Evolutionary conservation across 2,113 vertebrate genomes (phyloP), one percentile per base, ranked within the genome.

Genomic region (Cavia aperea): DNA sequence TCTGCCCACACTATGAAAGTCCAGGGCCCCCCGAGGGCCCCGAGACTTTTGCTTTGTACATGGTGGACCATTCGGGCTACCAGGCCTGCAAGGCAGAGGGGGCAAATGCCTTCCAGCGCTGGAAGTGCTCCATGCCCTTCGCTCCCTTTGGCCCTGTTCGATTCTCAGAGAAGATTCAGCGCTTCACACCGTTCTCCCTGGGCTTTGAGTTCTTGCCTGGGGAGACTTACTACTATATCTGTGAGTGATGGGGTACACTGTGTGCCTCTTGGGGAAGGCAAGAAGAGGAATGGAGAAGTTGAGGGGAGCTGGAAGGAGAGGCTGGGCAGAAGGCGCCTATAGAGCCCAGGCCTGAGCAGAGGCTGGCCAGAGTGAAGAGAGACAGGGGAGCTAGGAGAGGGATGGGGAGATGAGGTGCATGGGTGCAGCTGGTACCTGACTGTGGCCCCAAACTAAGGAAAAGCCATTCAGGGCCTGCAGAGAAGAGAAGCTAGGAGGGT

Each of bases 161-260:
- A 0, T 98, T 98, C 97, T 98, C 97, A 0, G 98, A 98, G 95
- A 98, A 98, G 94, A 98, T 98, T 62, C 98, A 98, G 70, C 97
- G 97, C 8, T 98, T 98, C 91, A 98, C 98, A 0, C 98, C 98
- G 1, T 98, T 98, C 95, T 97, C 98, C 0, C 96, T 98, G 0
- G 98, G 98, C 84, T 97, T 97, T 0, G 98, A 98, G 94, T 98
- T 98, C 95, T 93, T 97, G 85, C 97, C 97, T 0, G 98, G 98
- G 63, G 96, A 97, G 49, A 98, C 97, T 29, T 98, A 98, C 94
- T 98, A 98, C 86, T 98, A 98, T 60, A 98, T 98, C 90, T 98
- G 98, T 98, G 96, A 98, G 98, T 97, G 87, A 82, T 5, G 31
- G 4, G 56, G 51, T 68, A 29, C 16, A 0, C 33, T 13, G 75